Evolutionary conservation across 2,888 invertebrate genomes (phyloP), one percentile per base, ranked within the genome.

Genomic region (Caenorhabditis sp.): DNA sequence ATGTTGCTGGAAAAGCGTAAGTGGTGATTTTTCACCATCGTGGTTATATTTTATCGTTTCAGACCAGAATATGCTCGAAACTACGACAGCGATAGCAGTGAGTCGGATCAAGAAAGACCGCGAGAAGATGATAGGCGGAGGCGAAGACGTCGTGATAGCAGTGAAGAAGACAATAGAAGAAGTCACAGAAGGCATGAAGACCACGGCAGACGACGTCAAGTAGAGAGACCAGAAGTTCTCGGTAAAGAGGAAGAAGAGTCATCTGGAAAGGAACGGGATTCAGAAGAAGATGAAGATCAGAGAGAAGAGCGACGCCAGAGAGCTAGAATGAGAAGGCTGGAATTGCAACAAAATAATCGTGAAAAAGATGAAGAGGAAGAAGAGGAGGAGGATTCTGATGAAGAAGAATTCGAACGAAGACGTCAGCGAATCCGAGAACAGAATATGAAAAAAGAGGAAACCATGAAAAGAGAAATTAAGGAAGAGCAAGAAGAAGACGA

Each of bases 1-100:
- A 99, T 93, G 97, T 99, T 82, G 97, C 98, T 35, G 99, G 99
- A 82, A 98, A 99, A 94, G 95, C 93, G 93, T 93, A 38, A 81
- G 47, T 47, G n/a, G 10, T 12, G 12, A 22, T 54, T 24, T 51
- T 54, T 54, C 8, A 12, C 10, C 10, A 26, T 54, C 14, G n/a
- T n/a, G n/a, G n/a, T 54, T 2, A 12, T 16, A 26, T 26, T 26
- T 14, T 26, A 4, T 1, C 5, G 61, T 76, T 74, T 47, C 77
- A 84, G 84, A 14, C 87, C 87, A 6, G 87, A 82, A 35, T 86
- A 80, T 64, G 87, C 84, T 26, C 61, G 70, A 26, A 72, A 79
- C 64, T 72, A 80, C 44, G 86, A 74, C 0, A 59, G 68, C 41
- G 80, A 79, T n/a, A 64, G 75, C 14, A 64, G 72, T 12, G 80